phyloP scores from a whole-genome alignment of 2,888 invertebrate species.

The Torymus auratus region DNA sequence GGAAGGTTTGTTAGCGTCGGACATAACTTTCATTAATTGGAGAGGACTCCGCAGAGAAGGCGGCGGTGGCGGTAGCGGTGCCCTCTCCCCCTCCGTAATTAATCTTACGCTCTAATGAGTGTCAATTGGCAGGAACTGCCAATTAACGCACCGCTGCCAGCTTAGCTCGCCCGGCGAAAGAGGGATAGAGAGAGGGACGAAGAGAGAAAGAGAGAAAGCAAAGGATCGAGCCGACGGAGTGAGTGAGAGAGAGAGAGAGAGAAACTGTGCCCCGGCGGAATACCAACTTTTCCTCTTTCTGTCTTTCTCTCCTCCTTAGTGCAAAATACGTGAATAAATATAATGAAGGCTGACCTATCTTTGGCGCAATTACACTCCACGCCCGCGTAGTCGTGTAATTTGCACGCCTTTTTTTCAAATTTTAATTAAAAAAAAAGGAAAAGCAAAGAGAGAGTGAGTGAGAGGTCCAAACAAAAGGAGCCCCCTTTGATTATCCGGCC shows the following conservation, averaged over 20 bases:
- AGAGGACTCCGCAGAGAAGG: slow-evolving; percentile 67
- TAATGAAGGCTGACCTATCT: slow-evolving; percentile 57
- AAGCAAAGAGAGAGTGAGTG: slow-evolving; percentile 14
- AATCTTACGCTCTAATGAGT: slow-evolving; percentile 73
- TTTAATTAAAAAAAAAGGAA: slow-evolving; percentile 49
- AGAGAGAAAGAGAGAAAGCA: slow-evolving; percentile 5
- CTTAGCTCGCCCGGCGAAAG: slow-evolving; percentile 60
- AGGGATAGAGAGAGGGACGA: slow-evolving; percentile 52
- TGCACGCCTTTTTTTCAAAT: slow-evolving; percentile 35
- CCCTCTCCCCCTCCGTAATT: slow-evolving; percentile 64
- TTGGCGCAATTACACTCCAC: slow-evolving; percentile 49
- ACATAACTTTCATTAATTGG: slow-evolving; percentile 73
- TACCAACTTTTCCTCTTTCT: slow-evolving; percentile 44
- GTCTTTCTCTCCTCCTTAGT: background rate
- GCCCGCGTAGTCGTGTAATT: slow-evolving; percentile 32
- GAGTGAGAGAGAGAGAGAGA: slow-evolving; percentile 26
- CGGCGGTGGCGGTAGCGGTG: slow-evolving; percentile 55
- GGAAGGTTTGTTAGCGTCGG: slow-evolving; percentile 71
- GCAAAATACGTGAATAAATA: slow-evolving; percentile 49
- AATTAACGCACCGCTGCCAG: slow-evolving; percentile 68
- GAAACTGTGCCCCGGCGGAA: slow-evolving; percentile 16
- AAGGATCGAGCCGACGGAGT: slow-evolving; percentile 3
- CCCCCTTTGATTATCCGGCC: slow-evolving; percentile 32
- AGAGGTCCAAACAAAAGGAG: slow-evolving; percentile 37
- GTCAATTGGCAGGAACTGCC: slow-evolving; percentile 72